Evolutionary conservation across 2,888 invertebrate genomes (phyloP), one percentile per base, ranked within the genome.

Genomic region (Asteroscopus sphinx): DNA sequence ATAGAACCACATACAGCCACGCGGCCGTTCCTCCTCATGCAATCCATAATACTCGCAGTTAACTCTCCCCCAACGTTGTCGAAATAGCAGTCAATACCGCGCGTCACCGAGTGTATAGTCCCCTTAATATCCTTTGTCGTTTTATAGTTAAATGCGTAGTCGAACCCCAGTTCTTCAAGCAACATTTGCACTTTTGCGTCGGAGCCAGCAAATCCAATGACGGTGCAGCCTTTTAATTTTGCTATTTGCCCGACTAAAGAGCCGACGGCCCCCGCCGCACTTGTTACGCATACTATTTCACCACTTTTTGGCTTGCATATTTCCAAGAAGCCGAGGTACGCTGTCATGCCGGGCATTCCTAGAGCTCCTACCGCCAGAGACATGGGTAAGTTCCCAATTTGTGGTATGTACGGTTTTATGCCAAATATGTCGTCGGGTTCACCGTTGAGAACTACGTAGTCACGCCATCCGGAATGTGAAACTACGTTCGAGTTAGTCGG

Each of bases 211-310:
- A 96, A 95, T 1, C 96, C 83, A 9, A 85, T 76, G 35, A 84
- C 81, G 8, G 44, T 70, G 63, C 82, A 83, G 25, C 60, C 64
- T 30, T 56, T 63, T 5, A 75, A 8, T 45, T 73, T 77, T 7
- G 83, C 96, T 67, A 97, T 96, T 87, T 97, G 96, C 9, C 96
- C 96, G 2, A 96, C 96, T 42, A 95, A 87, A 73, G 95, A 95
- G 36, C 96, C 96, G 15, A 96, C 96, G 15, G 96, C 96, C 13
- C 96, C 96, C 2, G 96, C 96, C 8, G 96, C 96, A 17, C 95
- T 95, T 28, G 95, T 95, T 11, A 97, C 95, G 13, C 96, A 95
- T 0, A 96, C 93, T 0, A 95, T 95, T 74, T 97, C 96, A 0
- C 96, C 96, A 3, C 91, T 73, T 81, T 95, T 95, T 9, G 96